phyloP scores from a whole-genome alignment of 2,888 invertebrate genomes.

The Pammene fasciana region DNA sequence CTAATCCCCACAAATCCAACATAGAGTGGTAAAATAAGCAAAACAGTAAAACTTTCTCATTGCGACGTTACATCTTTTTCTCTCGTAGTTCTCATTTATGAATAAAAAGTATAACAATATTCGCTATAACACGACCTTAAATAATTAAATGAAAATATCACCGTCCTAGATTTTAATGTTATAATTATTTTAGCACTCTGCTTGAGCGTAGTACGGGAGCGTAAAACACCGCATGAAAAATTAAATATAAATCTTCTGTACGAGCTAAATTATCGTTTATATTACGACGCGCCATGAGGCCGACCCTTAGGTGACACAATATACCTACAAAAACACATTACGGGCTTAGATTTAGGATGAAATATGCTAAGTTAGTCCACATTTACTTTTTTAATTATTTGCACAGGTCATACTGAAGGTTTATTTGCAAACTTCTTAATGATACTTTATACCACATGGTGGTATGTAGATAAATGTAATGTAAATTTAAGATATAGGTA shows the following conservation, averaged over 20 bases:
- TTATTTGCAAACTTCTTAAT: neutral
- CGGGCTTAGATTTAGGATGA: neutral
- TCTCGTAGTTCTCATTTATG: too few species aligned
- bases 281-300: conserved; percentile 5
- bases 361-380: conserved; percentile 18
- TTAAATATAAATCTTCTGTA: conserved; percentile 4
- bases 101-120: neutral
- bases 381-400: neutral
- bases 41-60: too few species aligned
- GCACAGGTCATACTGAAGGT: neutral
- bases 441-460: too few species aligned
- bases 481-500: too few species aligned
- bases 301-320: neutral
- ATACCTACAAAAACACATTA: conserved; percentile 6
- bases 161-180: neutral
- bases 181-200: neutral
- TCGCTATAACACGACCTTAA: neutral
- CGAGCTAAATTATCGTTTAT: conserved; percentile 1
- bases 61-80: too few species aligned
- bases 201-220: neutral
- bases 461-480: too few species aligned
- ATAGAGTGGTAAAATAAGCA: too few species aligned
- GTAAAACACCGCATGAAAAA: conserved; percentile 1
- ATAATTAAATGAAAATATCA: neutral
- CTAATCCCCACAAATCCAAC: too few species aligned